These are phyloP conservation scores for Poicephalus gulielmi DNA, from an alignment of 2,113 vertebrate genomes.

Conservation along the genomic window DNA sequence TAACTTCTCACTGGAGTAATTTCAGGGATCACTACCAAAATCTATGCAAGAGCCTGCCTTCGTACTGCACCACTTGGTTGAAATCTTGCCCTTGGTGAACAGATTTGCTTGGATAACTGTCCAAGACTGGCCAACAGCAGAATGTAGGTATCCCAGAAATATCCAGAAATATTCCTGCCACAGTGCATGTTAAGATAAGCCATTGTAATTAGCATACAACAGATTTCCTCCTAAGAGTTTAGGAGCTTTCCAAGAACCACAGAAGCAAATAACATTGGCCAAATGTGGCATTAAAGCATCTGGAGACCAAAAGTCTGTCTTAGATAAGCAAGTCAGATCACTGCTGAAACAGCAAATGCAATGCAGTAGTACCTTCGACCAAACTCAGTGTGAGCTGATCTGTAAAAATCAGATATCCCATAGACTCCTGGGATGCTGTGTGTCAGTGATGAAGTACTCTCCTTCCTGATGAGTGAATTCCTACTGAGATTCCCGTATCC, in stretches of 20 bases:
- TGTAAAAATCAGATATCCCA: background rate
- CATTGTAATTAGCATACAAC: background rate
- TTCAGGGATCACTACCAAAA: background rate
- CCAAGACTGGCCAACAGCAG: background rate
- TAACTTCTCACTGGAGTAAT: background rate
- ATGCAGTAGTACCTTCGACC: background rate
- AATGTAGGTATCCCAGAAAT: background rate
- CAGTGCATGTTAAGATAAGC: background rate
- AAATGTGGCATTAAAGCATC: background rate
- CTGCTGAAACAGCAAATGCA: background rate
- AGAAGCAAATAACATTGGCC: background rate
- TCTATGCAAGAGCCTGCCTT: background rate
- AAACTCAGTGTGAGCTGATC: background rate
- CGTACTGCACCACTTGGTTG: background rate
- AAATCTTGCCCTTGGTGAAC: background rate
- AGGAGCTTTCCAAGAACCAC: background rate
- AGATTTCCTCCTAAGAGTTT: background rate
- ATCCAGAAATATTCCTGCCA: background rate
- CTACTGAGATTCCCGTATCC: background rate
- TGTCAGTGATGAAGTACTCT: background rate
- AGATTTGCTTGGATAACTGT: background rate
- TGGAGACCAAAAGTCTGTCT: slow-evolving; percentile 29
- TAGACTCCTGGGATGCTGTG: background rate
- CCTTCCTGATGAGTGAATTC: background rate
- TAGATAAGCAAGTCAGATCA: background rate